Conservation (phyloP, 1,140 invertebrate genomes). For the Epicauta chinensis region DNA sequence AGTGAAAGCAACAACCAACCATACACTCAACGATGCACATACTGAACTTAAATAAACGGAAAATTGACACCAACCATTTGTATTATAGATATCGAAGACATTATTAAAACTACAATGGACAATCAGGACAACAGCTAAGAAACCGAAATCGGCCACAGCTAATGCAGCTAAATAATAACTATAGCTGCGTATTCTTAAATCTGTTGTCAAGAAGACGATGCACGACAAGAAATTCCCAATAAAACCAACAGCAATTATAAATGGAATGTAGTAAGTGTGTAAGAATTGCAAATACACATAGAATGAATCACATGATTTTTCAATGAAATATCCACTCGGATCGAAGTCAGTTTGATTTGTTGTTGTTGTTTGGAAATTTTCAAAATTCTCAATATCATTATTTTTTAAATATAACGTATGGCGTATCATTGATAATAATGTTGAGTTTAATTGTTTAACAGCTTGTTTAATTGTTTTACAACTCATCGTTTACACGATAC, state of each 20-base stretch:
- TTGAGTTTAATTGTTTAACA: no score
- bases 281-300: conserved; percentile 20
- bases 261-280: conserved; percentile 59
- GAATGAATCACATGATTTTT: conserved; percentile 15
- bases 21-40: conserved; percentile 68
- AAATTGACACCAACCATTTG: conserved; percentile 61
- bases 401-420: no score
- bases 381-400: background rate
- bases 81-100: conserved; percentile 52
- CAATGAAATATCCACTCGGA: conserved; percentile 1
- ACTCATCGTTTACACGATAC: no score
- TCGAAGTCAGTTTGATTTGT: background rate
- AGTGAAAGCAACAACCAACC: conserved; percentile 81
- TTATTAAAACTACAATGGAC: conserved; percentile 60
- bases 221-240: conserved; percentile 67
- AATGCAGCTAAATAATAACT: conserved; percentile 72
- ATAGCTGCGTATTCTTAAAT: conserved; percentile 65
- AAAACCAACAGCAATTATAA: conserved; percentile 50
- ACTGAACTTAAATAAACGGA: conserved; percentile 65
- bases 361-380: conserved; percentile 2
- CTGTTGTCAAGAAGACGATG: conserved; percentile 65
- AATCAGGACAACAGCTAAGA: conserved; percentile 57
- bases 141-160: conserved; percentile 68
- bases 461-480: no score
- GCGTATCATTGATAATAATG: no score